Evolutionary conservation across 2,888 invertebrate species (phyloP), one percentile per base, ranked within the genome.

Genomic region (Cephus pygmeus): DNA sequence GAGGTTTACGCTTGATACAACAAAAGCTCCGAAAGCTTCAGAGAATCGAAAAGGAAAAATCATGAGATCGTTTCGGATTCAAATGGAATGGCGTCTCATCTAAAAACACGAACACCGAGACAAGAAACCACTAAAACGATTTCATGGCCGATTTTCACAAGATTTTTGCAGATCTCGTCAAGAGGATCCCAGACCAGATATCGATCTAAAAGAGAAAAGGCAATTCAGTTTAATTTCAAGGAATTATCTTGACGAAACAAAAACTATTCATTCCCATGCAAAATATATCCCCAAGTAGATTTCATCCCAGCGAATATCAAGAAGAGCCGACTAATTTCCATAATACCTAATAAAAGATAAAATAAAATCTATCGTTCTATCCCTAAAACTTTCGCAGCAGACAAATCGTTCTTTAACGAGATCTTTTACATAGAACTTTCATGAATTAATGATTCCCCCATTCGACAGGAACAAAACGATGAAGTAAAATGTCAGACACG

Each of bases 211-310:
- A 6, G 56, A 56, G 40, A 35, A 75, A 75, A 79, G 69, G 73
- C 73, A 33, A 35, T 12, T 31, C 75, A 79, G 83, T 83, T 83
- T 84, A 82, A 84, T 83, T 84, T 83, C 69, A 69, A 33, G 12
- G 69, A 73, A 79, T 80, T 79, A 82, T 80, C 83, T 73, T 69
- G 73, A 73, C 76, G 15, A 30, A 12, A 12, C 12, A 11, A 40
- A 30, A 71, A 69, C 35, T 56, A 71, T 75, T 69, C 34, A 69
- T 82, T 76, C 75, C 69, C 34, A 69, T 40, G 35, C 23, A 56
- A 56, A 56, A 56, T 56, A 56, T 56, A 23, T 56, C 0, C 2
- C 56, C 56, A 23, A 23, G 23, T 23, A 56, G 23, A 56, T 56
- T 56, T 23, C 23, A 9, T 23, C 9, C 56, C 23, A 6, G 56